Evolutionary conservation across 2,113 vertebrate species (phyloP), one percentile per base, ranked within the genome.

Genomic region (Alouatta palliata): DNA sequence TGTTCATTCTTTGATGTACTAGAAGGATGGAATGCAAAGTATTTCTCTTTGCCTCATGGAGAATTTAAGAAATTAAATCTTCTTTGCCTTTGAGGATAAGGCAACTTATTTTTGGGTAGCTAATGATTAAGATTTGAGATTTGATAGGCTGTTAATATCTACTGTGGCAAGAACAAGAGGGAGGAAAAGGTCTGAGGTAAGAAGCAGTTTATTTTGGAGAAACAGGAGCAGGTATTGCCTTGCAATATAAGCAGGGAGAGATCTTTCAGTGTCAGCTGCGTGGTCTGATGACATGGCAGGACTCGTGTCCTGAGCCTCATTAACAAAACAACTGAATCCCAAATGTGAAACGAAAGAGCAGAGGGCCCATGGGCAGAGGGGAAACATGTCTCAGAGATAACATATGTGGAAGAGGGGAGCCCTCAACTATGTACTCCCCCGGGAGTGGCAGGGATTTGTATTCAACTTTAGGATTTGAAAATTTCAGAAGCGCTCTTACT

Each of bases 161-260:
- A 66, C 64, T 14, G 10, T 3, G 14, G 40, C 45, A 64, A 91
- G 47, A 84, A 76, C 32, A 68, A 80, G 30, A 91, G n/a, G 20
- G 30, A 80, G 20, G 64, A 79, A 56, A 83, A 94, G 20, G 11
- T 16, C 68, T 77, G 32, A 76, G 64, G 40, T 75, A 87, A 68
- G 76, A 73, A 83, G n/a, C 54, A 37, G 32, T 73, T 96, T 83
- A 43, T 77, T 96, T 92, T 92, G 81, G 89, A 70, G 70, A 96
- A 87, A 49, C 6, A 71, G 58, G 43, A 47, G 45, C 32, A 35
- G 58, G 37, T 1, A 0, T 71, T 35, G 30, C 3, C 45, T 30
- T 35, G 75, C 23, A 84, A 71, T 19, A 37, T 79, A 73, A 76
- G 21, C 0, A 2, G 11, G 66, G 54, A 81, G 35, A 68, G 43